Base-by-base conservation (phyloP, 2,113 vertebrate species). In the Strix aluco region DNA sequence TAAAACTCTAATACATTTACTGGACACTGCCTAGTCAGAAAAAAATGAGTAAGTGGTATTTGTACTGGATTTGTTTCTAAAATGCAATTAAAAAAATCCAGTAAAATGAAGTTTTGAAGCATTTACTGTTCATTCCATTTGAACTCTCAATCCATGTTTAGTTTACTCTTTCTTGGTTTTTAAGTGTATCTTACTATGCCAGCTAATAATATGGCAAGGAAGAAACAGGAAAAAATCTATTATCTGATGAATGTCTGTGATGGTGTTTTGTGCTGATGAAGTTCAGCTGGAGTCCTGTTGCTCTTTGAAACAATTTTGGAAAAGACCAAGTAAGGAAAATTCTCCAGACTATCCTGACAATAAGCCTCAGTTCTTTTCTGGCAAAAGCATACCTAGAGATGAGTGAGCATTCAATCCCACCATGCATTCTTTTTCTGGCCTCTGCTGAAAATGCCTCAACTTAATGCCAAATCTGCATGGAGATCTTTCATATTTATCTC, bases 251-350 rank as follows among this genome's bases (percentile, higher is more conserved):
- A 79, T 65, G 65, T 74, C 55, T 66, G 26, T 67, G 80, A 49
- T 88, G 69, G 44, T 86, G 52, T 59, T 81, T 83, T 85, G 17
- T 86, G 61, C 52, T 97, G 92, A 97, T 80, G 46, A 44, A 61
- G 83, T 94, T 86, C 95, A 96, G 92, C 92, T 97, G 95, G 74
- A 85, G 91, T 38, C 30, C 21, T 77, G 40, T 54, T 89, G 67
- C 40, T 92, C 57, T 88, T 79, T 93, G 90, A 91, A 95, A 92
- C 57, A 67, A 73, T 92, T 93, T 78, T 95, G 86, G 92, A 97
- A 93, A 96, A 79, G 61, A 52, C 15, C 51, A 86, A 83, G 81
- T 54, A 95, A 87, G 70, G 59, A 96, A 97, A 95, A 90, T 84
- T 93, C 61, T 95, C 90, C 80, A 92, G 88, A 81, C 30, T 81